Evolutionary conservation across 2,797 vertebrate species (phyloP), one percentile per base, ranked within the genome.

Genomic region (Chaunax sp.): DNA sequence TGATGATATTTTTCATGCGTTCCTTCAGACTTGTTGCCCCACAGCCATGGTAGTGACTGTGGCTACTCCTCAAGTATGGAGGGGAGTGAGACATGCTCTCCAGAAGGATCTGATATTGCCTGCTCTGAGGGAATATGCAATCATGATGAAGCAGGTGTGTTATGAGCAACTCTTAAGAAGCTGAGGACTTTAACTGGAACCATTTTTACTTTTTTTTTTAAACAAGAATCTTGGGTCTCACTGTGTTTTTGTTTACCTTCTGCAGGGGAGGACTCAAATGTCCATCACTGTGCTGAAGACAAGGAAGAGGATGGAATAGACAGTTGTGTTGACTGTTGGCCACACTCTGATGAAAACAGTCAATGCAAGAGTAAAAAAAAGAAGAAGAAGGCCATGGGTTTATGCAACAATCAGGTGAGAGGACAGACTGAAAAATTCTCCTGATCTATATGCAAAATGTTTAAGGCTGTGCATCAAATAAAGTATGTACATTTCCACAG

Each of bases 1-100:
- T 18, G 3, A 15, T 3, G 18, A 47, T 10, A 62, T 30, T 56
- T 37, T 37, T 16, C 3, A 10, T 25, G 1, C 43, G 5, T 63
- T 46, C 73, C 57, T 79, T 45, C 90, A 98, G 96, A 95, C 78
- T 89, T 96, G 76, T 93, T 95, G 54, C 91, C 95, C 9, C 96
- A 93, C 82, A 95, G 95, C 93, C 96, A 95, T 6, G 93, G 92
- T 38, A 99, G 97, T 23, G 98, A 99, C 73, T 99, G 92, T 3
- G 98, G 98, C 81, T 99, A 99, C 79, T 98, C 96, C 5, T 99
- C 98, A 53, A 98, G 97, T 87, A 95, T 98, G 92, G 97, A 99
- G 85, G 96, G 96, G 89, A 98, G 98, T 18, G 97, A 99, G 81
- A 94, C 82, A 0, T 93, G 96, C 50, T 99, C 97, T 20, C 93